Evolutionary conservation across 2,113 vertebrate genomes (phyloP), one percentile per base, ranked within the genome.

Genomic region (Fregata magnificens): DNA sequence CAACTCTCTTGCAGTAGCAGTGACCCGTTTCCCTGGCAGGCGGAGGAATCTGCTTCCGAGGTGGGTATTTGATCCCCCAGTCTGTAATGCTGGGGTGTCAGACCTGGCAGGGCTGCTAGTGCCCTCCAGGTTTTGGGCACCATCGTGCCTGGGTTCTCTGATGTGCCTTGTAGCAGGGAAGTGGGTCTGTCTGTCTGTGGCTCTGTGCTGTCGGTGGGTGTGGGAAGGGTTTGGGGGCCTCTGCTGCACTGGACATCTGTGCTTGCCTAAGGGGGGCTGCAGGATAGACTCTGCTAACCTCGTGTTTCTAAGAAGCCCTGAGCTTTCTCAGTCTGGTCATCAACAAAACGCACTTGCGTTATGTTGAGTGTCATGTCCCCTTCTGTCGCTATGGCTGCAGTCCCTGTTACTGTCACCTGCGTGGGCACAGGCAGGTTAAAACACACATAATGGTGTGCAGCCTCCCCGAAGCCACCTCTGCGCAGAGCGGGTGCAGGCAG

Each of bases 401-500:
- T 9, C 67, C 44, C 31, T 36, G 20, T 13, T 26, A 6, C 55
- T 58, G 38, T 29, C 73, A 28, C 49, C 34, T 8, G 13, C 7
- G 0, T 5, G 82, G 85, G 50, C 15, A 16, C 9, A 5, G 67
- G 32, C 32, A 22, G 29, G 61, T 40, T 47, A 21, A 72, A 72
- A 14, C 17, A 7, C 22, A 3, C 13, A 0, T 3, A 17, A 17
- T 0, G 44, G 36, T 10, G 63, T 7, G 70, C 16, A 11, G 22
- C 5, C 19, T 8, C 36, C 81, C 36, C 2, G 21, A 29, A 31
- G 36, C 31, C 40, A 5, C 18, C 45, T 31, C 58, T 42, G 63
- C 3, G 74, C 40, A 9, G 56, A 10, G 24, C 3, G 47, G 62
- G 20, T 16, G n/a, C 44, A 15, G 81, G 63, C 62, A n/a, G 63